Evolutionary conservation across 2,888 invertebrate species (phyloP), one percentile per base, ranked within the genome.

Genomic region (Drosophila quinaria): DNA sequence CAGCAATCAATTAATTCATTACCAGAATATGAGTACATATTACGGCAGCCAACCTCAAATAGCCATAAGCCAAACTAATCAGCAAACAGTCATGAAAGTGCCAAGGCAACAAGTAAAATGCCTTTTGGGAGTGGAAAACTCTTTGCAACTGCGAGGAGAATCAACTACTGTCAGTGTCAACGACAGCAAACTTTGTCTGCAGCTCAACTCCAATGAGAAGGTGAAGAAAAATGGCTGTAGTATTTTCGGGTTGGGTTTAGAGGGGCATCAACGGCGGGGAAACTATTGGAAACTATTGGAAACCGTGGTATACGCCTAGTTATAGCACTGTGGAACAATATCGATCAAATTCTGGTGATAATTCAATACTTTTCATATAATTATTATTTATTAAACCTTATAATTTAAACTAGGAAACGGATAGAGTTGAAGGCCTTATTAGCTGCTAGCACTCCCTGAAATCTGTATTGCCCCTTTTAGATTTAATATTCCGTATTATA

Each of bases 31-130:
- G 19, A 22, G 8, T 41, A 39, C 29, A 41, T 52, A 33, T 37
- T 49, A 33, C 61, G 50, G 46, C 56, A 59, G 39, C 13, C 80
- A 79, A 80, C 77, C 72, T 72, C 70, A 86, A 86, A 87, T 70
- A 68, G 71, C 65, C 63, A 71, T 74, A 74, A 76, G 64, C 72
- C 59, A 89, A 79, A 84, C 87, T 80, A 89, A 86, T 86, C 85
- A 78, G 76, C 78, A 66, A 75, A 80, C 60, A 70, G 74, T 58
- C 64, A 13, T 49, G 77, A 62, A 59, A 54, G 54, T 47, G 51
- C 47, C 42, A 35, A 46, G 74, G 65, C 76, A 69, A 78, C 81
- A 74, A 81, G 76, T 70, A 67, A 72, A 56, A 52, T 52, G 66
- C 39, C 70, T 67, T 60, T 62, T 44, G 68, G 61, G 41, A 44